These are phyloP conservation scores for Patiria pectinifera DNA, from an alignment of 53 echinoderm and acorn worm species.

Conservation along the genomic window DNA sequence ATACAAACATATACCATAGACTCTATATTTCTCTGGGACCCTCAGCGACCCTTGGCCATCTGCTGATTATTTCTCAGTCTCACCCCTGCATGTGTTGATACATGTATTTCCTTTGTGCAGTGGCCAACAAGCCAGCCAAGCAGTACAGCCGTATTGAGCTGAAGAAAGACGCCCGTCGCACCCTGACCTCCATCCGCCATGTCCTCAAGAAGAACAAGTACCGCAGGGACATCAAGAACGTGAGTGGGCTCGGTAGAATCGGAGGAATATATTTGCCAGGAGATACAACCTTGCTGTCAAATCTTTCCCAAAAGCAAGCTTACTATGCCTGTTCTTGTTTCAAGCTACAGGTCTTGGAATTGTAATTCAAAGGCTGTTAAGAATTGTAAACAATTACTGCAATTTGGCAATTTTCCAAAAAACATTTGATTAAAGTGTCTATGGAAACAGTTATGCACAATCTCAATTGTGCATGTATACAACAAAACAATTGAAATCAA, in stretches of 20 bases:
- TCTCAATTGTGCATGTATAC: no score
- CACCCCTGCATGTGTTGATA: background rate
- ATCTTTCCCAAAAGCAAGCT: background rate
- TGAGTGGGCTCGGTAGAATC: slow-evolving; percentile 39
- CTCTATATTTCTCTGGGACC: no score
- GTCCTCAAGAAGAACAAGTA: slow-evolving; percentile 79
- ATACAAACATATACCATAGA: no score
- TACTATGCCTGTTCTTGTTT: background rate
- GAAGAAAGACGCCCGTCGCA: slow-evolving; percentile 95
- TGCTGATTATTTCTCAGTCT: no score
- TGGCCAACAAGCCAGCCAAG: slow-evolving; percentile 88
- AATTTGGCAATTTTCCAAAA: no score
- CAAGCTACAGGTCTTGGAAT: background rate
- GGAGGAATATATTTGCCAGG: background rate
- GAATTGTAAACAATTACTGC: no score
- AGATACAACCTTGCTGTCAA: background rate
- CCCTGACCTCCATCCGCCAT: slow-evolving; percentile 88
- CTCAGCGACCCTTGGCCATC: no score
- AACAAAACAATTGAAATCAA: no score
- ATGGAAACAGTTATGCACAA: no score
- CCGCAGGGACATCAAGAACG: slow-evolving; percentile 91
- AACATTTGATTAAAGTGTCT: no score
- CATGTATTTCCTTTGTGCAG: slow-evolving; percentile 48
- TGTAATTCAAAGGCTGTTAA: no score
- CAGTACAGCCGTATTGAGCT: slow-evolving; percentile 78